Evolutionary conservation across 2,888 invertebrate genomes (phyloP).

Genomic region (Cryptocheilus praepositus): DNA sequence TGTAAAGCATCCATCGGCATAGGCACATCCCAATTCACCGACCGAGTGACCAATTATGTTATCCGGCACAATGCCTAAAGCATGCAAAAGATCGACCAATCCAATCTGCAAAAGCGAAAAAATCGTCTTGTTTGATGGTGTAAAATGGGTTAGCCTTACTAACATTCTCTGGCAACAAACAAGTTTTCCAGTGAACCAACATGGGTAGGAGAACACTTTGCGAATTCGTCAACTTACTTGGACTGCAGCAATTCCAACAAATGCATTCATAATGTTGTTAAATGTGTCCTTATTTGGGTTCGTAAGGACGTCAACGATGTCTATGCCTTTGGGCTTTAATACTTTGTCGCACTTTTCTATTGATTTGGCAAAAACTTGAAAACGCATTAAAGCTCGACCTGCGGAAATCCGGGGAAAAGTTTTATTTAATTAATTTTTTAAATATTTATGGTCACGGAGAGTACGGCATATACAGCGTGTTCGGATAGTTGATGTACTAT

Average conservation of each 20-base stretch:
- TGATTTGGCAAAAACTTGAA: slow-evolving; percentile 81
- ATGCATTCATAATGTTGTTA: slow-evolving; percentile 82
- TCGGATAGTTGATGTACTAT: too few species aligned
- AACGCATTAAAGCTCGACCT: slow-evolving; percentile 81
- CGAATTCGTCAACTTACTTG: slow-evolving; percentile 70
- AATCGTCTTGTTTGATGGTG: too few species aligned
- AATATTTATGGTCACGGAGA: background rate
- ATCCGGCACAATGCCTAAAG: slow-evolving; percentile 81
- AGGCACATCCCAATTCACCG: slow-evolving; percentile 96
- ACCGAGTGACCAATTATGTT: slow-evolving; percentile 92
- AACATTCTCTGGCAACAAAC: too few species aligned
- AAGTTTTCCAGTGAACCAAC: background rate
- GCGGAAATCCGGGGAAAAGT: too few species aligned
- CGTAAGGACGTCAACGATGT: slow-evolving; percentile 80
- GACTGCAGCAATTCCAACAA: slow-evolving; percentile 85
- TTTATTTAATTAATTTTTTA: too few species aligned
- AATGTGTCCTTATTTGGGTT: slow-evolving; percentile 78
- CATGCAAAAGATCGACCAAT: slow-evolving; percentile 79
- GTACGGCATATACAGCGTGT: background rate
- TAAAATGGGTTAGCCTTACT: too few species aligned
- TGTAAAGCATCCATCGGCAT: slow-evolving; percentile 94
- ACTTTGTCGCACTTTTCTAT: slow-evolving; percentile 78
- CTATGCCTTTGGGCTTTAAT: slow-evolving; percentile 79
- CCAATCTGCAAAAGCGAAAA: slow-evolving; percentile 76
- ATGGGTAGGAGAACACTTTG: too few species aligned